Evolutionary conservation across 2,888 invertebrate genomes (phyloP).

Genomic region (Periphyllus acericola): DNA sequence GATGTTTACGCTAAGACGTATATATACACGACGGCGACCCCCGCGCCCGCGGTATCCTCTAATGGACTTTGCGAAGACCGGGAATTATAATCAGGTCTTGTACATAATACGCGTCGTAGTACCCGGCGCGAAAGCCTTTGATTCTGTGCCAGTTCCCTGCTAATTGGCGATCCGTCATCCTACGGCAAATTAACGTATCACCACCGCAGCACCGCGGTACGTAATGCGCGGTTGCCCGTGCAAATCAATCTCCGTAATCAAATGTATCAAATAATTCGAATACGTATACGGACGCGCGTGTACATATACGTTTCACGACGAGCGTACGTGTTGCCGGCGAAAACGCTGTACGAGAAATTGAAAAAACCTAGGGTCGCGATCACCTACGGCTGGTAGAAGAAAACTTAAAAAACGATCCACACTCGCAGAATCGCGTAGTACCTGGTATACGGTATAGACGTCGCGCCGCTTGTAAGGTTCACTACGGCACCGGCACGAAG

Average conservation of each 20-base stretch:
- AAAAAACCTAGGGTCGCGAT: no score
- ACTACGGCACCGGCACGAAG: no score
- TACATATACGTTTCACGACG: not conserved
- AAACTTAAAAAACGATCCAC: no score
- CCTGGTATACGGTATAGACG: no score
- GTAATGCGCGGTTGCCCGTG: not conserved
- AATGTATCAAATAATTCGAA: not conserved
- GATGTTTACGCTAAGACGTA: conserved; percentile 39
- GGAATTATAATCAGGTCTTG: conserved; percentile 45
- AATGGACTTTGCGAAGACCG: conserved; percentile 62
- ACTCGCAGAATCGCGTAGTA: no score
- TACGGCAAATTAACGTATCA: conserved; percentile 53
- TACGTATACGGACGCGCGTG: no score
- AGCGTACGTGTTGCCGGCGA: no score
- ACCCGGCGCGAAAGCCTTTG: conserved; percentile 57
- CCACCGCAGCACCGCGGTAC: not conserved
- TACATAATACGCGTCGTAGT: not conserved
- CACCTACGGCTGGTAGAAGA: no score
- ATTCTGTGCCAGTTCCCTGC: conserved; percentile 63
- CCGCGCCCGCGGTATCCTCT: conserved; percentile 64
- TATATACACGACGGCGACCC: conserved; percentile 66
- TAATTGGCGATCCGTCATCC: conserved; percentile 65
- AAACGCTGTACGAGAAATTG: no score
- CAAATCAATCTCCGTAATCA: not conserved
- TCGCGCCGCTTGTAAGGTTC: no score